Evolutionary conservation across 1,140 invertebrate genomes (phyloP), one percentile per base, ranked within the genome.

Genomic region (Oedothorax gibbosus): DNA sequence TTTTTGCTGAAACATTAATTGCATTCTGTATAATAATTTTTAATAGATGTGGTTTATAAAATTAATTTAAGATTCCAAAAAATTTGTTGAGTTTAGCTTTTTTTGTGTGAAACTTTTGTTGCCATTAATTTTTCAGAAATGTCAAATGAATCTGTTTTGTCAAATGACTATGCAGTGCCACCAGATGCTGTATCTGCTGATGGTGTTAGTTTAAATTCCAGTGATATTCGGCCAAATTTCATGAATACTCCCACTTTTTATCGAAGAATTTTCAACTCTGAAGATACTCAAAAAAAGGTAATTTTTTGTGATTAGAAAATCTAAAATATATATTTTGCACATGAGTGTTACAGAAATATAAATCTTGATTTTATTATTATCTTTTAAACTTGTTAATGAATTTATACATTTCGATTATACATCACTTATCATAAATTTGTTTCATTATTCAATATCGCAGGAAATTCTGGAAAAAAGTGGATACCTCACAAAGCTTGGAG

Each of bases 111-210:
- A 60, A 12, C n/a, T 12, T n/a, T 66, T 66, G 9, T 18, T 66
- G 20, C n/a, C n/a, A 15, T n/a, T 65, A 9, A 9, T 21, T 21
- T 66, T 20, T 66, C 72, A 96, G 95, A 97, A 91, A 95, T 95
- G 87, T 97, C 96, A 78, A 94, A 96, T 90, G 95, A 97, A 90
- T 98, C 96, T 66, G 96, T 96, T 80, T 93, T 96, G 90, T 98
- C 96, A 21, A 96, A 98, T 90, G 97, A 99, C 91, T 98, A 99
- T 90, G 97, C 96, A 54, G 94, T 98, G 88, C 97, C 97, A 35
- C 97, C 97, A 12, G 97, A 98, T 90, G 96, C 97, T 2, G 95
- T 95, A 49, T 89, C 88, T 69, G 93, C 93, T 87, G 93, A 89
- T 86, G 89, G 93, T 51, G 94, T 94, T 3, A 94, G 93, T 85